phyloP scores from a whole-genome alignment of 2,888 invertebrate genomes.

The Brenthis hecate region DNA sequence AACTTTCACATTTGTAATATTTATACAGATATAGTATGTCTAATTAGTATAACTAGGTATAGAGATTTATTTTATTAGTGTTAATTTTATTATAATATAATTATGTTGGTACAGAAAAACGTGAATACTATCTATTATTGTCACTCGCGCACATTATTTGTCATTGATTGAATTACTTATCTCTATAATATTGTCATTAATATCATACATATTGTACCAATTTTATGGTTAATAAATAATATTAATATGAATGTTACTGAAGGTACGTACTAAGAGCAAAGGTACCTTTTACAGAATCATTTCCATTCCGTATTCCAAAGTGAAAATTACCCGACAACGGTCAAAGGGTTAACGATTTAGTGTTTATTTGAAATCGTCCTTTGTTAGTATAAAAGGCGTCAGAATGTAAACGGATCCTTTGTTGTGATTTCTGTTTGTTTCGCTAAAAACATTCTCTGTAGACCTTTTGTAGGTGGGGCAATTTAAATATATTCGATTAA shows the following conservation, averaged over 20 bases:
- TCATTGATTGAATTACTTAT: constrained; percentile 1
- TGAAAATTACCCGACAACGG: constrained; percentile 79
- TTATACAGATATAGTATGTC: too few relatives aligned
- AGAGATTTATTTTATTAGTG: too few relatives aligned
- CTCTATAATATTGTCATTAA: background rate
- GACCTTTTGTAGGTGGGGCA: constrained; percentile 29
- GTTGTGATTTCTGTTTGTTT: constrained; percentile 68
- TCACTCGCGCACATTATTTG: background rate
- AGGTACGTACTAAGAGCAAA: background rate
- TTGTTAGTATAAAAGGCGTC: constrained; percentile 81
- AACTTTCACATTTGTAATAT: too few relatives aligned
- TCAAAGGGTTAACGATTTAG: constrained; percentile 81
- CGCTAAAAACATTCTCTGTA: constrained; percentile 40
- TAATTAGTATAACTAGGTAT: too few relatives aligned
- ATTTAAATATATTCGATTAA: constrained; percentile 21
- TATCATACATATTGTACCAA: background rate
- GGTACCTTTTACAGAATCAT: constrained; percentile 70
- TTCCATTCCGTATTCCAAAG: constrained; percentile 77
- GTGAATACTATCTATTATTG: background rate
- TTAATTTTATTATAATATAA: too few relatives aligned
- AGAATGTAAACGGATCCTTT: constrained; percentile 78
- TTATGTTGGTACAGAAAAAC: background rate
- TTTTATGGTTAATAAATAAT: background rate
- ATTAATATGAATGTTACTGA: background rate
- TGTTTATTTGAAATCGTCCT: constrained; percentile 81